Conservation (phyloP, 2,888 invertebrate genomes). For the Myopa testacea region DNA sequence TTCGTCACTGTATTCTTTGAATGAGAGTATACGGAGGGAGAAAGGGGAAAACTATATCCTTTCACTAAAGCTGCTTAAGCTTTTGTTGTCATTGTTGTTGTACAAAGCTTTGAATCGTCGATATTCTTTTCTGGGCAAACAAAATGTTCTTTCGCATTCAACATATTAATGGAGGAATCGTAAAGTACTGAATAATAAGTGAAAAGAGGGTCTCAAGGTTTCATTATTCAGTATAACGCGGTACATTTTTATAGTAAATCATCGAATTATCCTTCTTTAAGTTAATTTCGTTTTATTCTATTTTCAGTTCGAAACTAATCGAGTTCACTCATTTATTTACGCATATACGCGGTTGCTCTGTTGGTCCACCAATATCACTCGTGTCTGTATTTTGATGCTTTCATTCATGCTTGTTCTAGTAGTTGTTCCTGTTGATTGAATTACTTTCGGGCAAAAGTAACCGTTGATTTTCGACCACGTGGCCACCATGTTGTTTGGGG, state of each 20-base stretch:
- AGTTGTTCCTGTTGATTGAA: neutral
- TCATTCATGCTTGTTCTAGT: neutral
- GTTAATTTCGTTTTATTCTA: neutral
- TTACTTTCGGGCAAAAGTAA: neutral
- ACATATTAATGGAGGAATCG: too few relatives aligned
- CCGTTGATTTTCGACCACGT: neutral
- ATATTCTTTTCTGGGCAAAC: too few relatives aligned
- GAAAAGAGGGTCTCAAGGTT: too few relatives aligned
- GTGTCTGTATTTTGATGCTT: neutral
- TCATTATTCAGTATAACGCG: too few relatives aligned
- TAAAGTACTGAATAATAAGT: too few relatives aligned
- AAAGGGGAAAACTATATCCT: neutral
- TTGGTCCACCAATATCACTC: too few relatives aligned
- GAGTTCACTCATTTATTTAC: too few relatives aligned
- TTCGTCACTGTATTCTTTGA: conserved; percentile 28
- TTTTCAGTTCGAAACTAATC: neutral
- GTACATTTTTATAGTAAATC: neutral
- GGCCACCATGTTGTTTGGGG: conserved; percentile 6
- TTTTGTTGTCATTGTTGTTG: too few relatives aligned
- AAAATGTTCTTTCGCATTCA: too few relatives aligned
- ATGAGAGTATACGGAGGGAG: conserved; percentile 1
- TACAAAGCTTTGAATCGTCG: too few relatives aligned
- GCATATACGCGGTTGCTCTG: too few relatives aligned
- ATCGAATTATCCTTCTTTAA: neutral
- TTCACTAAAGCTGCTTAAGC: neutral